A percentile compares a stretch with the other conserved stretches of the same genome.
Conservation (phyloP, 2,888 invertebrate genomes). For the Zaprionus obscuricornis region DNA sequence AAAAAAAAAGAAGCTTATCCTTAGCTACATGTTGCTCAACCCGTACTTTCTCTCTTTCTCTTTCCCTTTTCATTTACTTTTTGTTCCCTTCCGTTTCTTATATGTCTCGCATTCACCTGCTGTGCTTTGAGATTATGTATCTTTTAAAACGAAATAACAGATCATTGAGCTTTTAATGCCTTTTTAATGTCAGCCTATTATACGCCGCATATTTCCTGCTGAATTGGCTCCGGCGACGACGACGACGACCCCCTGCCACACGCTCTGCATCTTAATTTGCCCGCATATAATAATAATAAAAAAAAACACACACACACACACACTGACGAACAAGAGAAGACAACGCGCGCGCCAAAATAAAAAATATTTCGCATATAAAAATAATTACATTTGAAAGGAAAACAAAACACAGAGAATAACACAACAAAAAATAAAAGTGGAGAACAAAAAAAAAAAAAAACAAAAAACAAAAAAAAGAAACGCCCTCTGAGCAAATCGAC, state of each 20-base stretch:
- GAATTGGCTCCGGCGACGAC: conserved; percentile 29
- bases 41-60: too few relatives aligned
- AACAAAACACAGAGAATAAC: conserved; percentile 41
- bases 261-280: background rate
- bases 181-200: conserved; percentile 69
- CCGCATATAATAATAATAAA: conserved; percentile 35
- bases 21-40: conserved; percentile 13
- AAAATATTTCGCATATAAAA: conserved; percentile 48
- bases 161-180: conserved; percentile 73
- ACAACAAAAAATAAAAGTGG: conserved; percentile 2
- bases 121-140: conserved; percentile 19
- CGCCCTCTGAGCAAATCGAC: conserved; percentile 17
- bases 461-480: conserved; percentile 20
- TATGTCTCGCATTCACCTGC: too few relatives aligned
- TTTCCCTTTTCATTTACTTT: background rate
- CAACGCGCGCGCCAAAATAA: conserved; percentile 22
- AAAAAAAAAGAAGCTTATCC: conserved; percentile 22
- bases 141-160: conserved; percentile 52
- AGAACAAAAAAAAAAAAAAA: conserved; percentile 1
- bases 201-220: conserved; percentile 60
- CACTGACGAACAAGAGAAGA: conserved; percentile 27
- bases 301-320: conserved; percentile 22
- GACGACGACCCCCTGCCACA: conserved; percentile 3
- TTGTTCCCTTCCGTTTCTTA: background rate
- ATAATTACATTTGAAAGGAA: conserved; percentile 64